Conservation (phyloP, 1,140 invertebrate species). For the Heliconius melpomene region DNA sequence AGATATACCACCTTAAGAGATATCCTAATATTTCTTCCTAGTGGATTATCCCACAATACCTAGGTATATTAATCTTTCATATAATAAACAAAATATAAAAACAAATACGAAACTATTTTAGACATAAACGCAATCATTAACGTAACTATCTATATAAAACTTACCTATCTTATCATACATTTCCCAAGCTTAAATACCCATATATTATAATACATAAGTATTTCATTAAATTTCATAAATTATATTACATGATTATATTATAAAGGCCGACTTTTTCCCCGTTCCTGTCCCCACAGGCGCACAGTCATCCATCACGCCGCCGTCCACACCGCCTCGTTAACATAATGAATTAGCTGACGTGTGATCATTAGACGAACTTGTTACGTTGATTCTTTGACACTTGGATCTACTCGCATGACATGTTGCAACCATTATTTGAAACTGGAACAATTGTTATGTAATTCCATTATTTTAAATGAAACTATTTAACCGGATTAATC, state of each 20-base stretch:
- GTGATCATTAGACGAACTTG: conserved; percentile 43
- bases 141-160: not conserved
- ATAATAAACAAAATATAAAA: too few species aligned
- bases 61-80: too few species aligned
- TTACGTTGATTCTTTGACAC: conserved; percentile 36
- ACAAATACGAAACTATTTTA: too few species aligned
- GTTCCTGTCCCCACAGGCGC: conserved; percentile 50
- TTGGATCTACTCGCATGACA: conserved; percentile 9
- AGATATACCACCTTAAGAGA: too few species aligned
- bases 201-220: conserved; percentile 51
- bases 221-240: conserved; percentile 45
- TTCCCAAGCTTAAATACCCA: conserved; percentile 31
- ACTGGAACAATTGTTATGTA: not conserved
- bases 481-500: too few species aligned
- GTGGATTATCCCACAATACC: too few species aligned
- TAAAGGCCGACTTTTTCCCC: conserved; percentile 48
- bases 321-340: conserved; percentile 67
- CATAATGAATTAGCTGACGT: conserved; percentile 72
- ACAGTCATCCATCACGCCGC: conserved; percentile 68
- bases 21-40: too few species aligned
- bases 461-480: too few species aligned
- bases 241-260: conserved; percentile 43
- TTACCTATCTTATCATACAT: conserved; percentile 3
- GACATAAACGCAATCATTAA: too few species aligned
- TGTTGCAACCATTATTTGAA: not conserved